phyloP scores from a whole-genome alignment of 1,140 invertebrate species.

The Bicyclus anynana region DNA sequence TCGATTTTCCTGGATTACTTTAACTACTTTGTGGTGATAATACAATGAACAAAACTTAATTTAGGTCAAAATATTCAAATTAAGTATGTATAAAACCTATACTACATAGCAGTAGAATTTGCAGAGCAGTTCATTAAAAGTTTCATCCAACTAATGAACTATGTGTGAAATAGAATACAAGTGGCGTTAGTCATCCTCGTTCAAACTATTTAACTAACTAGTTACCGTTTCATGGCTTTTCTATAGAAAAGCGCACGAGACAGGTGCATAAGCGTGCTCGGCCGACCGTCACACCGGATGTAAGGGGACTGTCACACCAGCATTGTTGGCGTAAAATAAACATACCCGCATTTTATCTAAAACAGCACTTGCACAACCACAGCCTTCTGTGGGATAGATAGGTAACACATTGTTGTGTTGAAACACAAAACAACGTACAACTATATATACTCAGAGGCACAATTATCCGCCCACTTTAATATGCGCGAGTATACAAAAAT shows the following conservation, averaged over 20 bases:
- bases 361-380: no score
- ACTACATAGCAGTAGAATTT: neutral
- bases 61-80: neutral
- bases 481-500: no score
- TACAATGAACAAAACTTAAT: no score
- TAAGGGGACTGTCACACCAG: slow-evolving; percentile 50
- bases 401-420: no score
- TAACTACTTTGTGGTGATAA: no score
- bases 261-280: slow-evolving; percentile 57
- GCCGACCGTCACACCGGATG: slow-evolving; percentile 52
- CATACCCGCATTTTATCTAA: neutral
- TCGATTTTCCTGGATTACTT: no score
- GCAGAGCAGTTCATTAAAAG: neutral
- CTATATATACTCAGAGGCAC: no score
- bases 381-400: no score
- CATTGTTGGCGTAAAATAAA: neutral
- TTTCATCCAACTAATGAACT: neutral
- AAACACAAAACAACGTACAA: no score
- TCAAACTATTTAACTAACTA: slow-evolving; percentile 6
- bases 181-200: neutral
- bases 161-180: no score
- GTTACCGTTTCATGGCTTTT: slow-evolving; percentile 21
- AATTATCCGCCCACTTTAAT: no score
- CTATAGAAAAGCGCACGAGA: slow-evolving; percentile 38
- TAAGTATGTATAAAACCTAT: neutral